Evolutionary conservation across 64 coral and sea anemone species (phyloP).

Genomic region (Porites lutea): DNA sequence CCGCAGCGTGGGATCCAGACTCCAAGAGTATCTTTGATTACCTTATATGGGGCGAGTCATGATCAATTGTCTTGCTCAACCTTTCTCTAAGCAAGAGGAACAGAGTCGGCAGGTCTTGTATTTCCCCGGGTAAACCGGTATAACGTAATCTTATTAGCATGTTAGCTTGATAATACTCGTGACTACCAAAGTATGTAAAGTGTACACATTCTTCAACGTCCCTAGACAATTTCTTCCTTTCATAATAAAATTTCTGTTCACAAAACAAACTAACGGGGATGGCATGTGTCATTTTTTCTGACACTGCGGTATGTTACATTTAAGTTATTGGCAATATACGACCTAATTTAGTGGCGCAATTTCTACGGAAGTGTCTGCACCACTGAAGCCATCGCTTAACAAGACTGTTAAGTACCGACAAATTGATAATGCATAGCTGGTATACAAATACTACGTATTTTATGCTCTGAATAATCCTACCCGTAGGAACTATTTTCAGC

Average conservation of each 20-base stretch:
- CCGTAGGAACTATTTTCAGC: too few species aligned
- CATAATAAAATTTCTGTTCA: conserved; percentile 13
- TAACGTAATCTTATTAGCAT: background rate
- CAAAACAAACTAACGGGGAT: conserved; percentile 26
- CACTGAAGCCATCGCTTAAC: background rate
- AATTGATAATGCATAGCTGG: background rate
- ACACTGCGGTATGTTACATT: background rate
- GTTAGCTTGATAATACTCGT: background rate
- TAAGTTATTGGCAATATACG: conserved; percentile 8
- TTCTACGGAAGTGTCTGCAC: background rate
- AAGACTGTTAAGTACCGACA: too few species aligned
- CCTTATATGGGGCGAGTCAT: too few species aligned
- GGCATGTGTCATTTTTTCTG: conserved; percentile 50
- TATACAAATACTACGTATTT: background rate
- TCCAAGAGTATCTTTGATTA: too few species aligned
- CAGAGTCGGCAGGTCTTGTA: too few species aligned
- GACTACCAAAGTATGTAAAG: conserved; percentile 21
- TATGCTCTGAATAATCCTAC: background rate
- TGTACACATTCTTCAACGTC: background rate
- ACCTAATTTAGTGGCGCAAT: background rate
- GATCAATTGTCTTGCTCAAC: too few species aligned
- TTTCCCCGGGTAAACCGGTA: too few species aligned
- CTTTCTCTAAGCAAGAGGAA: too few species aligned
- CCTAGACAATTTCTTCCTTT: conserved; percentile 25
- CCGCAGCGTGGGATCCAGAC: too few species aligned